Evolutionary conservation across 2,888 invertebrate species (phyloP).

Genomic region (Lamellibrachia satsuma): DNA sequence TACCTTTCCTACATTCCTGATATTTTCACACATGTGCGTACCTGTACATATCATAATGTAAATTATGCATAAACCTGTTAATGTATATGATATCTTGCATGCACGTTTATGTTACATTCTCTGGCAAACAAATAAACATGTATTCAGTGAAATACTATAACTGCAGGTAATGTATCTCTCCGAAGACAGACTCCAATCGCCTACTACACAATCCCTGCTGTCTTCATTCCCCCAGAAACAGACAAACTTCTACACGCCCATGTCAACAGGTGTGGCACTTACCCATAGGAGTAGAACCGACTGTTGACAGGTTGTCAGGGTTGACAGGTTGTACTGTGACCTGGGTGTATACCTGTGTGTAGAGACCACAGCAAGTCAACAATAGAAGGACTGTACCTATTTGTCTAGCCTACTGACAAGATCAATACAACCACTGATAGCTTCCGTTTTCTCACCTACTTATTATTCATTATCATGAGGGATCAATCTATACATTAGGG

Average conservation of each 20-base stretch:
- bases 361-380: background rate
- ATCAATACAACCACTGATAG: constrained; percentile 6
- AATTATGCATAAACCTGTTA: background rate
- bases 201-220: background rate
- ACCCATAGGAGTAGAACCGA: background rate
- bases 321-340: background rate
- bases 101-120: background rate
- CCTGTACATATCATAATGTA: background rate
- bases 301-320: background rate
- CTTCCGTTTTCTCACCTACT: background rate
- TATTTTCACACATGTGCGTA: background rate
- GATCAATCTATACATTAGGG: constrained; percentile 5
- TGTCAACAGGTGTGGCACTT: background rate
- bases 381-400: background rate
- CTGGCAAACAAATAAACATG: background rate
- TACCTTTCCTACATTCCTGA: background rate
- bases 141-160: background rate
- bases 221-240: background rate
- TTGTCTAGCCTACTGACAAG: background rate
- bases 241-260: background rate
- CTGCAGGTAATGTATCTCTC: background rate
- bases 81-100: background rate
- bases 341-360: background rate
- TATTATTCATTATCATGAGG: background rate
- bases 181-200: background rate